These are phyloP conservation scores for Buceros bicornis DNA, from an alignment of 2,797 vertebrate genomes.

Conservation along the genomic window DNA sequence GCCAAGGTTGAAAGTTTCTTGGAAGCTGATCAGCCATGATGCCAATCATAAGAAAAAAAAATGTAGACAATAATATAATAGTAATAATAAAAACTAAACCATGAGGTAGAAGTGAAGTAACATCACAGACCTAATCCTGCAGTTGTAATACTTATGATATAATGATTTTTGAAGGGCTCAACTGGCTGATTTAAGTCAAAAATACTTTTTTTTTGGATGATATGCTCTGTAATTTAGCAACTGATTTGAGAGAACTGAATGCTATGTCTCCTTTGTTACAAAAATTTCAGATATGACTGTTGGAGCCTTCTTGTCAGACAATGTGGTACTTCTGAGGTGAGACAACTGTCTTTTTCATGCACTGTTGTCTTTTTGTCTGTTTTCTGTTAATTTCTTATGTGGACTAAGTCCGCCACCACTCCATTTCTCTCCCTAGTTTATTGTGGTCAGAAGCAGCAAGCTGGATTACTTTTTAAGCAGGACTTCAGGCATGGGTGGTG, in stretches of 20 bases:
- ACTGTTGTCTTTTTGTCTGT: background rate
- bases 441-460: background rate
- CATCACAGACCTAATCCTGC: background rate
- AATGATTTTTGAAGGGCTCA: background rate
- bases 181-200: background rate
- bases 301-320: constrained; percentile 95
- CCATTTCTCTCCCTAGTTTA: background rate
- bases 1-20: background rate
- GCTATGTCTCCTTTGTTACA: background rate
- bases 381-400: background rate
- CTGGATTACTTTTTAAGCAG: background rate
- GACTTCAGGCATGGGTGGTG: background rate
- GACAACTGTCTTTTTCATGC: constrained; percentile 12
- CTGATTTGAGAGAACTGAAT: background rate
- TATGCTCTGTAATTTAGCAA: background rate
- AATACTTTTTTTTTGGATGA: background rate
- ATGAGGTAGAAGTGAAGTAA: background rate
- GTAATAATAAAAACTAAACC: background rate
- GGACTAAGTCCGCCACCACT: background rate
- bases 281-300: constrained; percentile 91
- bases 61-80: background rate
- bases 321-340: constrained; percentile 94
- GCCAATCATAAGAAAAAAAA: background rate
- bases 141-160: background rate
- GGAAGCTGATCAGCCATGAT: background rate